Conservation (phyloP, 1,140 invertebrate species). For the Leptinotarsa lineolata region DNA sequence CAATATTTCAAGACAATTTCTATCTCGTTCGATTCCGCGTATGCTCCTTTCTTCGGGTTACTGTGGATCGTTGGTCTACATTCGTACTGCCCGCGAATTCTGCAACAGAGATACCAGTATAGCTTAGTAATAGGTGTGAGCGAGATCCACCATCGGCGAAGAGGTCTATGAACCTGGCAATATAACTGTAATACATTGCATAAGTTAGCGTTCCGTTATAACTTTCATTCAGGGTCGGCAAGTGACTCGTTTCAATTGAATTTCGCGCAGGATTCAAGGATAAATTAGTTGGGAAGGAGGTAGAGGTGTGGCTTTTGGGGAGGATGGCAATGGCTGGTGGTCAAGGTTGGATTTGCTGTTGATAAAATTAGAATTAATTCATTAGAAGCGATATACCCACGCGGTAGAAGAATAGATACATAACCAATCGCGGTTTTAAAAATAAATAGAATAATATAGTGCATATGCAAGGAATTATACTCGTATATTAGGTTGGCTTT, state of each 20-base stretch:
- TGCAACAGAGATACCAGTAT: constrained; percentile 29
- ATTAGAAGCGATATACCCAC: neutral
- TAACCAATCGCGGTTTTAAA: no score
- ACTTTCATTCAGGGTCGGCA: constrained; percentile 53
- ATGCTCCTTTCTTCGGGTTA: constrained; percentile 49
- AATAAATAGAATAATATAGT: no score
- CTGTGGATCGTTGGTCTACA: constrained; percentile 50
- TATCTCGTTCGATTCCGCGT: constrained; percentile 26
- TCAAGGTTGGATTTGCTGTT: neutral
- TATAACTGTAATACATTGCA: constrained; percentile 55
- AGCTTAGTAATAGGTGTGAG: neutral
- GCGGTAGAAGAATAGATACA: neutral
- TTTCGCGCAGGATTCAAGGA: constrained; percentile 12
- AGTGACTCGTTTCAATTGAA: constrained; percentile 2
- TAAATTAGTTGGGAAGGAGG: neutral
- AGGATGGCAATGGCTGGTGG: neutral
- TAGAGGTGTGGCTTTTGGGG: neutral
- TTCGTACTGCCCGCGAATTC: constrained; percentile 40
- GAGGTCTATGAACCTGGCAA: constrained; percentile 49
- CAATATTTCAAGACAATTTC: constrained; percentile 3
- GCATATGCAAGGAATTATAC: no score
- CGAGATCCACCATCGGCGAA: constrained; percentile 23
- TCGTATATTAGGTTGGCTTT: no score
- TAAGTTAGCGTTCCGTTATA: constrained; percentile 53
- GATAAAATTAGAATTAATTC: neutral